Conservation (phyloP, 2,113 vertebrate species). For the Vombatus ursinus region DNA sequence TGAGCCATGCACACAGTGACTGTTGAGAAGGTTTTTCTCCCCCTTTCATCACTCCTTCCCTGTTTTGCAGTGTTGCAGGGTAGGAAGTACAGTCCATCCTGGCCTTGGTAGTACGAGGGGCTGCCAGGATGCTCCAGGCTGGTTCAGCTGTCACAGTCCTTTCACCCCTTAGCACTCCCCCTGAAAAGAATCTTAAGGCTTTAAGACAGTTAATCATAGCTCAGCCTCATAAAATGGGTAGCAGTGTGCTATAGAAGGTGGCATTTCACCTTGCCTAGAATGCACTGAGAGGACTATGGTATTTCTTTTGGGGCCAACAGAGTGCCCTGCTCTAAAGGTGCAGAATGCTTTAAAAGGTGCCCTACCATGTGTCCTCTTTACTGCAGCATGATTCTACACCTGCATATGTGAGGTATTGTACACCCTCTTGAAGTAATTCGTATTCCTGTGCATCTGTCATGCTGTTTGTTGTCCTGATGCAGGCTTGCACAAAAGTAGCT, state of each 20-base stretch:
- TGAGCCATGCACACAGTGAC: background rate
- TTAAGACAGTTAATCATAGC: background rate
- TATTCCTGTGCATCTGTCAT: background rate
- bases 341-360: background rate
- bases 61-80: background rate
- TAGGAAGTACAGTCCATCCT: background rate
- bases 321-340: background rate
- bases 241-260: background rate
- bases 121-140: background rate
- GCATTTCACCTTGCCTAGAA: background rate
- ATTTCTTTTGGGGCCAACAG: background rate
- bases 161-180: background rate
- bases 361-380: background rate
- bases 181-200: background rate
- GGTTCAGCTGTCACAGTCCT: background rate
- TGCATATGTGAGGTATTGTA: background rate
- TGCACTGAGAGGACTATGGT: background rate
- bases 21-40: background rate
- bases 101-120: fast-evolving
- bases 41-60: background rate
- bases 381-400: background rate
- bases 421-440: too few relatives aligned
- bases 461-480: background rate
- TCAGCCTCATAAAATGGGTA: background rate
- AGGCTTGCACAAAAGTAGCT: too few relatives aligned